Evolutionary conservation across 2,797 vertebrate species (phyloP).

Genomic region (Enteromius viviparus): DNA sequence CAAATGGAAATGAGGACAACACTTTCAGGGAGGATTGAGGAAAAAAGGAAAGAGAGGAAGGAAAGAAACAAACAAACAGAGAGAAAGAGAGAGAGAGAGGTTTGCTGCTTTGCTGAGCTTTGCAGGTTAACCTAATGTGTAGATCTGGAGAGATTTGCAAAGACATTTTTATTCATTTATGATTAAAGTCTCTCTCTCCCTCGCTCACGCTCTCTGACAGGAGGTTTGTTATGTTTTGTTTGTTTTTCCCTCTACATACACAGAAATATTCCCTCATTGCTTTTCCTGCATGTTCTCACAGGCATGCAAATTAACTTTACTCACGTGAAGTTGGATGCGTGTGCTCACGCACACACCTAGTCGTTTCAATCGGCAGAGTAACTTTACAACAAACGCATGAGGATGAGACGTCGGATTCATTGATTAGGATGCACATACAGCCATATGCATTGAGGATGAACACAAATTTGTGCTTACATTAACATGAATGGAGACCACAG

Average conservation of each 20-base stretch:
- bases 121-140: slow-evolving; percentile 83
- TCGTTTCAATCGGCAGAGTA: not conserved
- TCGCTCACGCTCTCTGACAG: slow-evolving; percentile 68
- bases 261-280: slow-evolving; percentile 53
- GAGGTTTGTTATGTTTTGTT: slow-evolving; percentile 77
- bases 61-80: not conserved
- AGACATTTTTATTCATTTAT: slow-evolving; percentile 87
- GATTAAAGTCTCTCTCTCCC: slow-evolving; percentile 71
- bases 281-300: slow-evolving; percentile 65
- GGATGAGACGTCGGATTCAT: slow-evolving; percentile 20
- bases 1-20: slow-evolving; percentile 66
- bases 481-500: not conserved
- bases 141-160: slow-evolving; percentile 83
- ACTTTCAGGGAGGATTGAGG: slow-evolving; percentile 63
- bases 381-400: slow-evolving; percentile 30
- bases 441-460: not conserved
- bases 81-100: slow-evolving; percentile 53
- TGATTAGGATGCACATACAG: slow-evolving; percentile 23
- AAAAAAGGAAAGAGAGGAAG: slow-evolving; percentile 18
- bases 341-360: slow-evolving; percentile 34
- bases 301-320: slow-evolving; percentile 72
- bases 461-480: slow-evolving; percentile 22
- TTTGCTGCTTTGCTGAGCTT: slow-evolving; percentile 75
- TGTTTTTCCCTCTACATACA: slow-evolving; percentile 47
- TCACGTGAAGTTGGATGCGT: slow-evolving; percentile 32